A percentile compares a stretch with the other conserved stretches of the same genome.
Evolutionary conservation across 1,140 invertebrate species (phyloP).

Genomic region (Bicyclus anynana): DNA sequence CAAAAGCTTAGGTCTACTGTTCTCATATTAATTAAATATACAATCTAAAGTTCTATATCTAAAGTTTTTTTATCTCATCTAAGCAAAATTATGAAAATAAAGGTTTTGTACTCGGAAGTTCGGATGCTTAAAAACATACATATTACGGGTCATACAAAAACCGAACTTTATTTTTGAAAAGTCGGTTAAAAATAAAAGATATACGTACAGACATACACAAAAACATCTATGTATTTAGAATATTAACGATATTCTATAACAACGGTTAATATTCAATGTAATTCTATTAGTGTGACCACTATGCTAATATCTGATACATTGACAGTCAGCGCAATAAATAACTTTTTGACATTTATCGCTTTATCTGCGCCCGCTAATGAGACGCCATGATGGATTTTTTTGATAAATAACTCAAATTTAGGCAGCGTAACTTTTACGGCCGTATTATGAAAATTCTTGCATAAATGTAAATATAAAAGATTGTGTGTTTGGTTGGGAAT

Average conservation of each 20-base stretch:
- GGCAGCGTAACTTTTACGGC: neutral
- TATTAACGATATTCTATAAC: neutral
- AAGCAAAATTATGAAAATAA: no score
- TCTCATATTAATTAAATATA: no score
- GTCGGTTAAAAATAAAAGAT: neutral
- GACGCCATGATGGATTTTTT: conserved; percentile 29
- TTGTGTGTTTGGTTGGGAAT: no score
- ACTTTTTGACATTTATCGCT: conserved; percentile 36
- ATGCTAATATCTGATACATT: conserved; percentile 18
- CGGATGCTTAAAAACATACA: no score
- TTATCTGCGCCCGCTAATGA: conserved; percentile 36
- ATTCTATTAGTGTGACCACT: neutral
- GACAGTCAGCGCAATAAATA: conserved; percentile 23
- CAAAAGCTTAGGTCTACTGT: no score
- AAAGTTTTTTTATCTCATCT: no score
- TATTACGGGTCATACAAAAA: no score
- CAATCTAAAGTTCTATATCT: no score
- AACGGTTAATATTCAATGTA: neutral
- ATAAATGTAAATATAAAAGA: neutral
- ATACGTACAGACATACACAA: neutral
- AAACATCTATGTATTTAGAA: neutral
- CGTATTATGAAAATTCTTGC: conserved; percentile 4
- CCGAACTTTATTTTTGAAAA: no score
- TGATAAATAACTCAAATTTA: neutral
- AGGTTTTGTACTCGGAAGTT: no score